Evolutionary conservation across 2,797 vertebrate species (phyloP).

Genomic region (Poeciliopsis paucimaculata): DNA sequence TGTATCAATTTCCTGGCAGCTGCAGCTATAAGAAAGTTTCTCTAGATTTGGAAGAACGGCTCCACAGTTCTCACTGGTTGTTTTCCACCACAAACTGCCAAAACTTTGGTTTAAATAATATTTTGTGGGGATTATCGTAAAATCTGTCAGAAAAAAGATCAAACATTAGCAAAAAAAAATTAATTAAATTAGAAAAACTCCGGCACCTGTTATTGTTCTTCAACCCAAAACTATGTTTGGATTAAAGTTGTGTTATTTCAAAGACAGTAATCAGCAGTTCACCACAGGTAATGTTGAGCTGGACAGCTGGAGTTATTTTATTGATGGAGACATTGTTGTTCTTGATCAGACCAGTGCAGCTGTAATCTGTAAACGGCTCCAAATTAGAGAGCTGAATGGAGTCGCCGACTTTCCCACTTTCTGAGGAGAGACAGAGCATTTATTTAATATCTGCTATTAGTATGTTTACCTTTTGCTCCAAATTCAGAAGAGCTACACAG

Average conservation of each 20-base stretch:
- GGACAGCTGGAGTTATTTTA: accelerated
- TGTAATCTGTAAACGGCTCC: slow-evolving; percentile 45
- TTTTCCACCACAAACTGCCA: not conserved
- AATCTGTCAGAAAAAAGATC: slow-evolving; percentile 46
- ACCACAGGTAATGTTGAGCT: slow-evolving; percentile 43
- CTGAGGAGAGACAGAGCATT: slow-evolving; percentile 26
- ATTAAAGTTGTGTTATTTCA: not conserved
- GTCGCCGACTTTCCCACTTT: accelerated
- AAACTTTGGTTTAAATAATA: no score
- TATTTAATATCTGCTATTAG: not conserved
- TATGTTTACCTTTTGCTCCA: not conserved
- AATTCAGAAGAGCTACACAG: not conserved
- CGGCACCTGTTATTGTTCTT: not conserved
- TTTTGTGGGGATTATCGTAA: accelerated
- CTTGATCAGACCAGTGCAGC: slow-evolving; percentile 7
- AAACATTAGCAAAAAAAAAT: slow-evolving; percentile 9
- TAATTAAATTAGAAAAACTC: not conserved
- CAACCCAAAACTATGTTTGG: not conserved
- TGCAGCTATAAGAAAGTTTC: not conserved
- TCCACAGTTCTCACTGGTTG: not conserved
- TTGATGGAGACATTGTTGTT: accelerated
- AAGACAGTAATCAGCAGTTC: slow-evolving; percentile 25
- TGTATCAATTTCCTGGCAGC: accelerated
- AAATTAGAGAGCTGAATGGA: accelerated
- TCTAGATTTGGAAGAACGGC: accelerated